Base-by-base conservation (phyloP, 2,113 vertebrate genomes). In the Chloroceryle aenea region DNA sequence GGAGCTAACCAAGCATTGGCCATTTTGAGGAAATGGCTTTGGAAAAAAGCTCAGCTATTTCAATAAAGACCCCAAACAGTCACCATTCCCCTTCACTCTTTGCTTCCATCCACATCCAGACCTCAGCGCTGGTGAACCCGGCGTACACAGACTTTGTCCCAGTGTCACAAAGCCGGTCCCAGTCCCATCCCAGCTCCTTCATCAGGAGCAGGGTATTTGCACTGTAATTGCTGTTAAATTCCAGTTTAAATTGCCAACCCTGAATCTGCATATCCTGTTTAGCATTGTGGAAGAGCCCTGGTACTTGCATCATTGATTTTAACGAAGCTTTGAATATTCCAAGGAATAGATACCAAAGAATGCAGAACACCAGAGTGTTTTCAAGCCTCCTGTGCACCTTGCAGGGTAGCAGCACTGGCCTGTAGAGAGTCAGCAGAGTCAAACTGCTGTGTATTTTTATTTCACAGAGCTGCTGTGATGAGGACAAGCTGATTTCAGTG, bases 111-210 rank as follows among this genome's bases (percentile, higher is more conserved):
- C 52, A 29, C 20, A 53, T 27, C 36, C 68, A 40, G 36, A 40
- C 52, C 25, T 73, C 10, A 21, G 2, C 17, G 22, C 20, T 58
- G 2, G 32, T 34, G n/a, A 61, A 43, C 77, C 16, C 0, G 0
- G 5, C 1, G 19, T 21, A 55, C 67, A 66, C 26, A 68, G 62
- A 3, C 32, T 48, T 53, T 4, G 69, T 29, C 10, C 26, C 6
- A 3, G 2, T 25, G 45, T 30, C 32, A 8, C 62, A 6, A 4
- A 6, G 7, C 26, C 26, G 30, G 27, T 43, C 59, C 22, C 27
- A 26, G 30, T 50, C 50, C 52, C 56, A 8, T 55, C 69, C 26
- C 62, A 48, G 17, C 34, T 40, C 48, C 34, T 89, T 21, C 2
- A 0, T 26, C 29, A 27, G 47, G 34, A 56, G 18, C 47, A 16